Evolutionary conservation across 2,113 vertebrate genomes (phyloP).

Genomic region (Collichthys lucidus): DNA sequence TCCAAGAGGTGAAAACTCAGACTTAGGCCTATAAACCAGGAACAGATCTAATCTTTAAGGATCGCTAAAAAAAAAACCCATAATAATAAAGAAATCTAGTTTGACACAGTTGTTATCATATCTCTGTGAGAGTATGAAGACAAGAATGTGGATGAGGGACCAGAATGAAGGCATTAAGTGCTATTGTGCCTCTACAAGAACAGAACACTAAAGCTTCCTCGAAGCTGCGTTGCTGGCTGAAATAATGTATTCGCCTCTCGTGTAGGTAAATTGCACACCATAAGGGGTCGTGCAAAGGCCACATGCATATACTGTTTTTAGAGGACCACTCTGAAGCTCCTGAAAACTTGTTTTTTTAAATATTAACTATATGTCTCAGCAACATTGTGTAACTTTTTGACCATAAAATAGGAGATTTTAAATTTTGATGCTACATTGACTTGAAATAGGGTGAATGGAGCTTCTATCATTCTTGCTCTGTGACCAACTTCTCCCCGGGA

Average conservation of each 20-base stretch:
- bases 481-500: no score
- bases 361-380: not conserved
- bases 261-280: not conserved
- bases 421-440: no score
- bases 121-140: slow-evolving; percentile 48
- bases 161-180: slow-evolving; percentile 47
- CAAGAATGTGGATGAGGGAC: slow-evolving; percentile 49
- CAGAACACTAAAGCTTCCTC: slow-evolving; percentile 26
- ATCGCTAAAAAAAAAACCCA: slow-evolving; percentile 22
- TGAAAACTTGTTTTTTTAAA: not conserved
- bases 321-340: not conserved
- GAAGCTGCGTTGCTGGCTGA: slow-evolving; percentile 18
- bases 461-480: no score
- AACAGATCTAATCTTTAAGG: slow-evolving; percentile 34
- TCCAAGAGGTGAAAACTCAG: slow-evolving; percentile 30
- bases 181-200: slow-evolving; percentile 23
- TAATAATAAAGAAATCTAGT: slow-evolving; percentile 45
- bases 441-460: no score
- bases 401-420: no score
- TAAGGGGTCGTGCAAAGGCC: not conserved
- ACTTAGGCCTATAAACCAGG: slow-evolving; percentile 35
- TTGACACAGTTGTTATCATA: slow-evolving; percentile 68
- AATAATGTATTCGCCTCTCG: slow-evolving; percentile 29
- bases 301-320: not conserved
- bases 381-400: no score